Percentiles rank a stretch among this genome's conserved stretches.
Evolutionary conservation across 2,113 vertebrate species (phyloP).

Genomic region (Nerophis ophidion): DNA sequence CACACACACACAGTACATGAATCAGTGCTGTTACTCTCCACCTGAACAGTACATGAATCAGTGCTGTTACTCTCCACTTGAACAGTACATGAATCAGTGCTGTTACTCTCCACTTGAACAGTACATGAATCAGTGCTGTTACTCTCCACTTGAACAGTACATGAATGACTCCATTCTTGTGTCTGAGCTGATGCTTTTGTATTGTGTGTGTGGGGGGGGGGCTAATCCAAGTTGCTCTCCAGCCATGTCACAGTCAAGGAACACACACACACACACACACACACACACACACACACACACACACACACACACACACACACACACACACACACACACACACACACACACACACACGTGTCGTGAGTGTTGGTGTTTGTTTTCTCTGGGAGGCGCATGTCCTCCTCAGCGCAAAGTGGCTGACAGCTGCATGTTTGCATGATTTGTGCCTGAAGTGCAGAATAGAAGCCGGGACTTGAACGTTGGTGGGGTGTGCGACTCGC

Average conservation of each 20-base stretch:
- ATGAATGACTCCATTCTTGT: constrained; percentile 31
- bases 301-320: constrained; percentile 22
- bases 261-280: constrained; percentile 22
- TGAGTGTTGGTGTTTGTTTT: constrained; percentile 37
- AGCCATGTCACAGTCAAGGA: constrained; percentile 23
- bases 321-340: constrained; percentile 26
- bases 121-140: background rate
- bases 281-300: constrained; percentile 25
- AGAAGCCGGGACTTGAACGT: constrained; percentile 1
- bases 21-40: background rate
- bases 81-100: too few relatives aligned
- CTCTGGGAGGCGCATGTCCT: constrained; percentile 15
- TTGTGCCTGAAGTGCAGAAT: constrained; percentile 1
- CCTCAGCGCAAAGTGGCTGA: constrained; percentile 8
- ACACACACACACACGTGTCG: constrained; percentile 22
- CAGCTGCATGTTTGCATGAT: constrained; percentile 9
- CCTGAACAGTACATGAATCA: too few relatives aligned
- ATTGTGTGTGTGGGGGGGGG: background rate
- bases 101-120: too few relatives aligned
- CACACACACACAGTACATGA: constrained; percentile 18
- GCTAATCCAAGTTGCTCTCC: constrained; percentile 24
- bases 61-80: too few relatives aligned
- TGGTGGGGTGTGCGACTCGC: constrained; percentile 11
- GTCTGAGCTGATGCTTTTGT: constrained; percentile 24
- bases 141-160: constrained; percentile 21